These are phyloP conservation scores for Coturnix japonica DNA, from an alignment of 2,113 vertebrate species.

Conservation along the genomic window DNA sequence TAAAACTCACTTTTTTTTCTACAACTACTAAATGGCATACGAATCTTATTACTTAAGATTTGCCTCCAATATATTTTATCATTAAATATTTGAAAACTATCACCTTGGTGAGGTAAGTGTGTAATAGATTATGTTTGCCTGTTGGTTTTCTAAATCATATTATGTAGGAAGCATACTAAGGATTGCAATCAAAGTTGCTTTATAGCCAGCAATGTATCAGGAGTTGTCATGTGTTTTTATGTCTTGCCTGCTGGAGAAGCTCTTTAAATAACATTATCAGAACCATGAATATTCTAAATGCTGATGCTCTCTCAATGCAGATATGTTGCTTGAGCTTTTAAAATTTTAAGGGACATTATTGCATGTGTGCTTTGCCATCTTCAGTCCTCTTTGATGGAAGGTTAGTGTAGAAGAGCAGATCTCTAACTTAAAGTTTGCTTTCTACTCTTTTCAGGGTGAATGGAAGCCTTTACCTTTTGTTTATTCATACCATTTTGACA, in stretches of 20 bases:
- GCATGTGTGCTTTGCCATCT: neutral
- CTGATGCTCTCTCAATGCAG: neutral
- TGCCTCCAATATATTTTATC: neutral
- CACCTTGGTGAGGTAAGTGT: neutral
- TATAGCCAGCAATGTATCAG: neutral
- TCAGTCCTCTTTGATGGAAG: neutral
- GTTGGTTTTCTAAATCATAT: neutral
- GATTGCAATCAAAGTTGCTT: neutral
- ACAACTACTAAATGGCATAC: neutral
- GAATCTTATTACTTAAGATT: neutral
- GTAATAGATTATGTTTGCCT: neutral
- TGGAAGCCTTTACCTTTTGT: neutral
- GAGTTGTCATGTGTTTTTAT: neutral
- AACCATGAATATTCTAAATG: neutral
- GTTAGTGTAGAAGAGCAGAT: neutral
- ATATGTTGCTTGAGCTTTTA: slow-evolving; percentile 21
- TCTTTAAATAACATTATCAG: slow-evolving; percentile 18
- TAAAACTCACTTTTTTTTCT: neutral
- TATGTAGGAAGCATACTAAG: neutral
- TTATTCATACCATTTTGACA: neutral
- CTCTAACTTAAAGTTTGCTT: neutral
- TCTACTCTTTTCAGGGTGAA: slow-evolving; percentile 19
- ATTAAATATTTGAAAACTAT: neutral
- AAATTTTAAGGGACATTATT: neutral
- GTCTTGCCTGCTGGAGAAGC: neutral